A percentile compares a stretch with the other conserved stretches of the same genome.
These are phyloP conservation scores for Sclerurus mexicanus DNA, from an alignment of 2,113 vertebrate genomes.

Conservation along the genomic window DNA sequence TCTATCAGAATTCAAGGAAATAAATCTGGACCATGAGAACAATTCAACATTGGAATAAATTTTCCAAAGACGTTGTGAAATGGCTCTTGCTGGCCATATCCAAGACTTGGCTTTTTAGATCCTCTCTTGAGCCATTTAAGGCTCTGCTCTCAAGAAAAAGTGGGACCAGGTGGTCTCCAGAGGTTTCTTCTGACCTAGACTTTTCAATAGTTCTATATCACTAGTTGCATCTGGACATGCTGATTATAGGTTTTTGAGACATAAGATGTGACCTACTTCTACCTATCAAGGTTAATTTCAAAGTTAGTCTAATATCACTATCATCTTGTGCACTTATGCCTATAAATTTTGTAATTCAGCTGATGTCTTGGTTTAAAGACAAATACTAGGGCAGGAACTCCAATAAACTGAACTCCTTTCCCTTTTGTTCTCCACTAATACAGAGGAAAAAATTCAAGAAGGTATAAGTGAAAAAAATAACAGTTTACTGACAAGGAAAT, in stretches of 20 bases:
- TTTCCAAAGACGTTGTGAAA: not conserved
- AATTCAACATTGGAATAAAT: not conserved
- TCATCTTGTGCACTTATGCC: not conserved
- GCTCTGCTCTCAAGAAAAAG: not conserved
- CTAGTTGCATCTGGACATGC: not conserved
- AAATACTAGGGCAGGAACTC: not conserved
- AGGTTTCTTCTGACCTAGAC: not conserved
- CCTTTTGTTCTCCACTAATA: not conserved
- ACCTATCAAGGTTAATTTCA: not conserved
- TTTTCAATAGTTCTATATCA: not conserved
- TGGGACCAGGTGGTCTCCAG: not conserved
- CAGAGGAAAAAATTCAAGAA: not conserved
- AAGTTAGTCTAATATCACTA: not conserved
- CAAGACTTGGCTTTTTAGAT: not conserved
- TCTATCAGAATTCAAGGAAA: not conserved
- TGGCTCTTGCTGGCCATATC: not conserved
- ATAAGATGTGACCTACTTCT: not conserved
- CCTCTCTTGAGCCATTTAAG: not conserved
- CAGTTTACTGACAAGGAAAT: not conserved
- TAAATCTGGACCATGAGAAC: not conserved
- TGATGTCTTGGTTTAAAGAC: not conserved
- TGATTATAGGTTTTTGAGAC: not conserved
- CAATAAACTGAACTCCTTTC: not conserved
- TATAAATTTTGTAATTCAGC: not conserved
- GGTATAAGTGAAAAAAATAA: not conserved